Percentiles rank a stretch among this genome's conserved stretches.
Evolutionary conservation across 2,888 invertebrate genomes (phyloP).

Genomic region (Mystacides longicornis): DNA sequence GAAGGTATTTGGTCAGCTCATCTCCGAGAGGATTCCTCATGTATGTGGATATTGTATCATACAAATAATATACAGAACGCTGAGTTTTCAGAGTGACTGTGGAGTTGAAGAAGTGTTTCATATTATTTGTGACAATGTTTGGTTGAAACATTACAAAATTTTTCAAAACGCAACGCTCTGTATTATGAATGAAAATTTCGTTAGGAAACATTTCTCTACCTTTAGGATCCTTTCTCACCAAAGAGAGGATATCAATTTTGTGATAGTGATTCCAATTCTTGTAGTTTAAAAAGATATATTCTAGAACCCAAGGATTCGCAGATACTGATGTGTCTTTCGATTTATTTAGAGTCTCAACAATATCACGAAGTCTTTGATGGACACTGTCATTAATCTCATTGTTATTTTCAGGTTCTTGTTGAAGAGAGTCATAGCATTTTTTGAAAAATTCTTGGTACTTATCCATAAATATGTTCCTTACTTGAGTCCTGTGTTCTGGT

Average conservation of each 20-base stretch:
- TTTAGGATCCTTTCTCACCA: neutral
- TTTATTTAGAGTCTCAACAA: neutral
- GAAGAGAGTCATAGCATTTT: too few species aligned
- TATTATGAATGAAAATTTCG: neutral
- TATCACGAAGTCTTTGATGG: too few species aligned
- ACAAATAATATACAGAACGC: constrained; percentile 25
- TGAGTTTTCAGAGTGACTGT: neutral
- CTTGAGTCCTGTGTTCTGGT: constrained; percentile 28
- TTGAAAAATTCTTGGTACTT: constrained; percentile 8
- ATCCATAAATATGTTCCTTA: constrained; percentile 27
- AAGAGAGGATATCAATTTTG: neutral
- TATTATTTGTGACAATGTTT: neutral
- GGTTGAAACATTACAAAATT: neutral
- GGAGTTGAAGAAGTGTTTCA: neutral
- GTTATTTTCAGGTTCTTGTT: too few species aligned
- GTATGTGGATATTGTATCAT: constrained; percentile 16
- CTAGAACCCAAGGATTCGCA: neutral
- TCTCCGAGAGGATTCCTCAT: constrained; percentile 24
- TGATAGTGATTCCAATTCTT: neutral
- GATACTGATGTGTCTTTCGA: neutral
- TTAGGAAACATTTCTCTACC: neutral
- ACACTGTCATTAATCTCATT: too few species aligned
- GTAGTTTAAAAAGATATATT: neutral
- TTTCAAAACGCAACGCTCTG: neutral
- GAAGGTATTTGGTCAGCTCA: constrained; percentile 17